Evolutionary conservation across 1,140 invertebrate genomes (phyloP), one percentile per base, ranked within the genome.

Genomic region (Drosophila virilis): DNA sequence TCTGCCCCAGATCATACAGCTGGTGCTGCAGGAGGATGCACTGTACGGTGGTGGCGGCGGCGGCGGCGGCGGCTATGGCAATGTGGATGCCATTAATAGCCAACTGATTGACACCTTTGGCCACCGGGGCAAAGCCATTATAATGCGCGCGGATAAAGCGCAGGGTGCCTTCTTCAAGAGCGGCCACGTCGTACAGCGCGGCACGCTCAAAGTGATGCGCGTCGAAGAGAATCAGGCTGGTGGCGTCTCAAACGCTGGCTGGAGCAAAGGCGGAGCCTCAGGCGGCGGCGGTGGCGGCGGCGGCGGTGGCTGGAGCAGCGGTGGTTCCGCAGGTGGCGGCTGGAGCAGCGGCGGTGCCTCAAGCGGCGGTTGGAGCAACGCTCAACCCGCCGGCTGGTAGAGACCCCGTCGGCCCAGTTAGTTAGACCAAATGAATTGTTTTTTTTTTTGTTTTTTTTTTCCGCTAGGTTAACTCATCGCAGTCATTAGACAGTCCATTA

Each of bases 361-460:
- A 8, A 8, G 52, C 4, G 45, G 64, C 7, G 76, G 78, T 40
- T 78, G 74, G 78, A 82, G 74, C 28, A 64, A 3, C 22, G 46
- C 55, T 5, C 73, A 60, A n/a, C 13, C 73, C 33, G 64, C 77
- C 10, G 83, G 84, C 58, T 89, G 84, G 84, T 89, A 84, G 64
- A 52, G n/a, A 33, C 40, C 40, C 0, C 38, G 12, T 12, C 17
- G 10, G 10, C 59, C 43, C 77, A 60, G 57, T 80, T 89, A 89
- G 84, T 74, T 89, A 89, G 84, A 84, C 85, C 80, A 89, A 88
- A 88, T 83, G 51, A 88, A 83, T 83, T 79, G 43, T 55, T 80
- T 83, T 83, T 72, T 75, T 66, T 55, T 80, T 83, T 74, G 66
- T 75, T 66, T 46, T 32, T 38, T 74, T 89, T 83, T 84, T 82